These are phyloP conservation scores for Cremastinae sp. DNA, from an alignment of 2,888 invertebrate genomes.

Conservation along the genomic window DNA sequence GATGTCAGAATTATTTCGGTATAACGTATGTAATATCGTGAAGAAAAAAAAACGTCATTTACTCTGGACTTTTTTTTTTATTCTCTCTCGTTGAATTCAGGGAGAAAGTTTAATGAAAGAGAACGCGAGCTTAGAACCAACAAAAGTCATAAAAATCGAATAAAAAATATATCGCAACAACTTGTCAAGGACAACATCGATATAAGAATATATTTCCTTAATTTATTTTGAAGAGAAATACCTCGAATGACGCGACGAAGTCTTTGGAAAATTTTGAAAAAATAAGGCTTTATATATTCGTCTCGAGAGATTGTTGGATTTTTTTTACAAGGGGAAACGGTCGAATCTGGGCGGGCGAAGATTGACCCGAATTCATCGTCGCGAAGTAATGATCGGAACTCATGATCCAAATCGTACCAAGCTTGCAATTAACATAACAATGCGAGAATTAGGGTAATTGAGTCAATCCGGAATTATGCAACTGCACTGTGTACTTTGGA, in stretches of 20 bases:
- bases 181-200: background rate
- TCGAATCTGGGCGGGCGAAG: slow-evolving; percentile 26
- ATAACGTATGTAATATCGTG: slow-evolving; percentile 26
- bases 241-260: background rate
- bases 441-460: slow-evolving; percentile 70
- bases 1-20: slow-evolving; percentile 59
- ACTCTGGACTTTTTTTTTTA: slow-evolving; percentile 9
- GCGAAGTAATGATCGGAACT: slow-evolving; percentile 62
- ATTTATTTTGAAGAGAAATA: background rate
- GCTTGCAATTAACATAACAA: slow-evolving; percentile 72
- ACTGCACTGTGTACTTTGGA: slow-evolving; percentile 35
- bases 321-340: background rate
- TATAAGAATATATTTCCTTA: background rate
- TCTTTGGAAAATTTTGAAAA: background rate
- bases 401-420: slow-evolving; percentile 62
- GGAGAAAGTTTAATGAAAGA: background rate
- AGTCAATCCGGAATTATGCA: slow-evolving; percentile 68
- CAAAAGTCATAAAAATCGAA: background rate
- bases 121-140: background rate
- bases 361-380: slow-evolving; percentile 53
- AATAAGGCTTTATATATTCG: too few species aligned
- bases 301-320: background rate
- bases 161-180: background rate
- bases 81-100: background rate
- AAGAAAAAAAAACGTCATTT: slow-evolving; percentile 34